Percentiles rank a stretch among this genome's conserved stretches.
These are phyloP conservation scores for Polia nebulosa DNA, from an alignment of 2,888 invertebrate genomes.

Conservation along the genomic window DNA sequence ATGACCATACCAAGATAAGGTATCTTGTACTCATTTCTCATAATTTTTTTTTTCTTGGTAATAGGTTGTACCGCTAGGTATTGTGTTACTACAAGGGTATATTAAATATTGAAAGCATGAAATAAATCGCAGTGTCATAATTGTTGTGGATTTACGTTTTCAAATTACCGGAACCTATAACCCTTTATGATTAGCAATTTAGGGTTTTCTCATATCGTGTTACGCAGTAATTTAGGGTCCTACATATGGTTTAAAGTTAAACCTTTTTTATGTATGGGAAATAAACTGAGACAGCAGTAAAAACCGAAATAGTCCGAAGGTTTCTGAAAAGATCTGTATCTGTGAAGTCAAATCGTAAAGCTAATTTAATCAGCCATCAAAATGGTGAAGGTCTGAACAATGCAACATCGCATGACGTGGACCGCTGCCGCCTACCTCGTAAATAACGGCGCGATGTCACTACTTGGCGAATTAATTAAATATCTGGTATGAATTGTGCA, in stretches of 20 bases:
- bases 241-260: slow-evolving; percentile 22
- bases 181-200: background rate
- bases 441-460: slow-evolving; percentile 54
- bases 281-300: slow-evolving; percentile 35
- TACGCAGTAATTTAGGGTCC: slow-evolving; percentile 3
- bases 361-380: slow-evolving; percentile 50
- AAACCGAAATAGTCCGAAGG: slow-evolving; percentile 16
- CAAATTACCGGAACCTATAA: background rate
- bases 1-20: too few relatives aligned
- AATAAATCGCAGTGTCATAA: too few relatives aligned
- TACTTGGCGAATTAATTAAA: slow-evolving; percentile 54
- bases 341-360: slow-evolving; percentile 39
- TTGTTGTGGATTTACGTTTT: background rate
- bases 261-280: slow-evolving; percentile 28
- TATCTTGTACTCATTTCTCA: too few relatives aligned
- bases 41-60: too few relatives aligned
- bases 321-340: slow-evolving; percentile 27
- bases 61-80: too few relatives aligned
- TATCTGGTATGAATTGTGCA: slow-evolving; percentile 29
- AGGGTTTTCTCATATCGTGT: slow-evolving; percentile 7
- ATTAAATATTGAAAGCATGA: background rate
- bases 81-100: too few relatives aligned
- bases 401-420: slow-evolving; percentile 54
- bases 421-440: slow-evolving; percentile 41
- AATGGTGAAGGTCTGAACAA: slow-evolving; percentile 40